Conservation (phyloP, 92 coral and sea anemone species). For the Umimayanthus kanabou region DNA sequence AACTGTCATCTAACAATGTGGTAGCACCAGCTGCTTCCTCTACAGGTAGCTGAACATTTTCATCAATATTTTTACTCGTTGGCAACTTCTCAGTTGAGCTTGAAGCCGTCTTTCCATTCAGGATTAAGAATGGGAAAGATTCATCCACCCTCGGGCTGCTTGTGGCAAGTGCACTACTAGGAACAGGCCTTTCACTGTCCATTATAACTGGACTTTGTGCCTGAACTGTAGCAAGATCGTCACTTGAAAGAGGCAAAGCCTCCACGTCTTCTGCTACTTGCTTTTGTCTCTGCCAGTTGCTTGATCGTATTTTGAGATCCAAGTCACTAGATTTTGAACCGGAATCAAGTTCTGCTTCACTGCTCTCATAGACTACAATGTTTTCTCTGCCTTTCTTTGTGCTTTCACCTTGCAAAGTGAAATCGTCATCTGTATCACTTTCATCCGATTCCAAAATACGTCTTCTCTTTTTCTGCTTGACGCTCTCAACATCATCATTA, state of each 20-base stretch:
- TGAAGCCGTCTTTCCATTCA: background rate
- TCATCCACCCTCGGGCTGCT: conserved; percentile 14
- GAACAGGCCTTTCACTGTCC: background rate
- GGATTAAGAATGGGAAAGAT: conserved; percentile 18
- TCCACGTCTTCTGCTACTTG: background rate
- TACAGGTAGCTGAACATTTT: background rate
- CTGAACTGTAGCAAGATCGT: background rate
- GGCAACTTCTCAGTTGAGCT: background rate
- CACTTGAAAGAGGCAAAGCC: background rate
- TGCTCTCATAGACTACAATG: background rate
- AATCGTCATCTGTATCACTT: background rate
- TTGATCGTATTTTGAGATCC: background rate
- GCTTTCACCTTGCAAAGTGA: background rate
- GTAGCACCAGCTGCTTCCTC: background rate
- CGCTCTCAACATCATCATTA: background rate
- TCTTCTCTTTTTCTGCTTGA: conserved; percentile 5
- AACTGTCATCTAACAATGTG: background rate
- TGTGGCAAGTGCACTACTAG: background rate
- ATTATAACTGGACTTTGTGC: background rate
- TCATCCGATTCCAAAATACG: conserved; percentile 5
- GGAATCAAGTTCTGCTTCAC: background rate
- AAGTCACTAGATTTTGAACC: background rate
- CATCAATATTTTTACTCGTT: background rate
- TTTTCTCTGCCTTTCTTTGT: background rate
- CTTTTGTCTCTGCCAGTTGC: background rate